Percentiles rank a stretch among this genome's conserved stretches.
Evolutionary conservation across 2,888 invertebrate species (phyloP).

Genomic region (Lordiphosa andalusiaca): DNA sequence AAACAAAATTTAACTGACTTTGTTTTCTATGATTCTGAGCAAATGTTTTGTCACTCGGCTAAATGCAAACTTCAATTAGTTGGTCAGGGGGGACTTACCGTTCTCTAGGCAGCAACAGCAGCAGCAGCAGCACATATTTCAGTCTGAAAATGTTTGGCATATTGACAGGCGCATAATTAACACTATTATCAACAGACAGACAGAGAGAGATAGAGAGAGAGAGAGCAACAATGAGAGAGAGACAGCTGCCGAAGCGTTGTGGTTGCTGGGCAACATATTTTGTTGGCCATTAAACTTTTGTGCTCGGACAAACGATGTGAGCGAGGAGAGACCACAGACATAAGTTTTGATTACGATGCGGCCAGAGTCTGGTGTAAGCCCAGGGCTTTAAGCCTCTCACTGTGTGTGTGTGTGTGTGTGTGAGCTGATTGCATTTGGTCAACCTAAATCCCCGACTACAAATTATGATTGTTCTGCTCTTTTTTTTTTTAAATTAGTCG

Average conservation of each 20-base stretch:
- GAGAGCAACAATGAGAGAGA: background rate
- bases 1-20: conserved; percentile 1
- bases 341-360: conserved; percentile 30
- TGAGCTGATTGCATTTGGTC: conserved; percentile 13
- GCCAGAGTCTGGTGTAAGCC: conserved; percentile 13
- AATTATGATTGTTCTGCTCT: conserved; percentile 7
- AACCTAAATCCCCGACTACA: conserved; percentile 11
- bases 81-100: conserved; percentile 7
- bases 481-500: background rate
- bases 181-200: conserved; percentile 65
- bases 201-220: background rate
- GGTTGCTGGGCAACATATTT: conserved; percentile 29
- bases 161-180: conserved; percentile 72
- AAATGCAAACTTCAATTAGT: conserved; percentile 68
- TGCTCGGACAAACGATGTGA: background rate
- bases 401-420: background rate
- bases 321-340: conserved; percentile 7
- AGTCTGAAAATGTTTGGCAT: conserved; percentile 62
- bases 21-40: conserved; percentile 48
- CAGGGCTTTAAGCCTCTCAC: conserved; percentile 6
- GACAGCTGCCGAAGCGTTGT: conserved; percentile 8
- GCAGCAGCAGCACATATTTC: conserved; percentile 50
- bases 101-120: conserved; percentile 9
- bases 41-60: conserved; percentile 60
- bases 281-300: conserved; percentile 36